A percentile compares a stretch with the other conserved stretches of the same genome.
phyloP scores from a whole-genome alignment of 2,797 vertebrate genomes.

The Petrocephalus sullivani region DNA sequence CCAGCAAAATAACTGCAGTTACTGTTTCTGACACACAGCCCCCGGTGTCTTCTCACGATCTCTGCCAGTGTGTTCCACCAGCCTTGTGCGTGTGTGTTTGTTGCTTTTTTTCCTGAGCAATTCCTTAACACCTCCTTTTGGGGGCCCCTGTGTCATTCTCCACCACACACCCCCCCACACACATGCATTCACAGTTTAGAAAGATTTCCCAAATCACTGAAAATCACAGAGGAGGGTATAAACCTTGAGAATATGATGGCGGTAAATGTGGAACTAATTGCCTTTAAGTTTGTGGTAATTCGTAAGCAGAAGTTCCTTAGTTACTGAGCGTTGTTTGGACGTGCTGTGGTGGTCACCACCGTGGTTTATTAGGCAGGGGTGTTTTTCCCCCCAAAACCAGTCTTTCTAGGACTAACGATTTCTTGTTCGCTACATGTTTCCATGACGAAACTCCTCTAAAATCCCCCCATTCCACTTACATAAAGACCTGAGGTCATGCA shows the following conservation, averaged over 20 bases:
- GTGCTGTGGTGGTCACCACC: conserved; percentile 19
- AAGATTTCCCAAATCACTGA: neutral
- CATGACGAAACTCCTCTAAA: conserved; percentile 17
- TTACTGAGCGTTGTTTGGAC: conserved; percentile 21
- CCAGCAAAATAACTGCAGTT: neutral
- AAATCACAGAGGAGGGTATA: neutral
- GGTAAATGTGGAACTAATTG: conserved; percentile 24
- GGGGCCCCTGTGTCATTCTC: neutral
- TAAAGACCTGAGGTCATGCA: conserved; percentile 12
- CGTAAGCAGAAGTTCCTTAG: conserved; percentile 21
- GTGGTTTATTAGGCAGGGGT: neutral
- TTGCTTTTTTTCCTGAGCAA: neutral
- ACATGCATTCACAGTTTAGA: neutral
- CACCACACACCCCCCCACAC: neutral
- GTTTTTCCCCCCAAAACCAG: neutral
- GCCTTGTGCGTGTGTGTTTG: neutral
- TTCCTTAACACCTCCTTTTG: neutral
- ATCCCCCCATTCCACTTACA: conserved; percentile 15
- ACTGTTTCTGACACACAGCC: neutral
- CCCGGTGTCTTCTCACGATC: conserved; percentile 1
- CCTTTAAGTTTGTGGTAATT: conserved; percentile 6
- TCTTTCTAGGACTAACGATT: neutral
- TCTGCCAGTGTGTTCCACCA: neutral
- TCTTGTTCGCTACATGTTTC: conserved; percentile 21
- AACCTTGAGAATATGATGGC: neutral